A percentile compares a stretch with the other conserved stretches of the same genome.
These are phyloP conservation scores for Myotis pilosus DNA, from an alignment of 2,797 vertebrate genomes.

Conservation along the genomic window DNA sequence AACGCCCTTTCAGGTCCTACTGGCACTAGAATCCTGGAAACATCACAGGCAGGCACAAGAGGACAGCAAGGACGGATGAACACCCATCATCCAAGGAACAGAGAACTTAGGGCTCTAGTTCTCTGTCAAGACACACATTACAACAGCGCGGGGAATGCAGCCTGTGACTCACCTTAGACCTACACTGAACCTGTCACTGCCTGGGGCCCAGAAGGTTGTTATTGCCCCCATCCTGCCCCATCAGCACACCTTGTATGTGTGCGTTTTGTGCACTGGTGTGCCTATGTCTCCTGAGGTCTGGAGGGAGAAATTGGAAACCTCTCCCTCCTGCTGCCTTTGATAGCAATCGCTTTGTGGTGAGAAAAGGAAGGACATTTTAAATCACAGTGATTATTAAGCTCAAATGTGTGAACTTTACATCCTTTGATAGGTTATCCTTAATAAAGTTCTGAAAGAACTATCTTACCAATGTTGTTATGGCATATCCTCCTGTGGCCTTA, in stretches of 20 bases:
- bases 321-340: background rate
- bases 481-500: slow-evolving; percentile 95
- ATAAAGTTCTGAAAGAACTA: background rate
- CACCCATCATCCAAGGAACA: background rate
- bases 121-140: background rate
- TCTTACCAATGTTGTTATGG: slow-evolving; percentile 96
- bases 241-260: background rate
- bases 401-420: background rate
- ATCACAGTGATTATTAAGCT: background rate
- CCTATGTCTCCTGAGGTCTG: background rate
- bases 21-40: background rate
- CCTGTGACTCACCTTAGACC: background rate
- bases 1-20: background rate
- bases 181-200: background rate
- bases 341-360: background rate
- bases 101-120: background rate
- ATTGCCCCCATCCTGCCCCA: background rate
- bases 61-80: background rate
- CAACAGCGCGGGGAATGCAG: background rate
- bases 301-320: background rate
- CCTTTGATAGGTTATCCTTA: slow-evolving; percentile 11
- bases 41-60: background rate
- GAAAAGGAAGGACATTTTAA: slow-evolving; percentile 28
- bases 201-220: background rate
- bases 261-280: background rate